Evolutionary conservation across 92 coral and sea anemone species (phyloP).

Genomic region (Scolanthus callimorphus): DNA sequence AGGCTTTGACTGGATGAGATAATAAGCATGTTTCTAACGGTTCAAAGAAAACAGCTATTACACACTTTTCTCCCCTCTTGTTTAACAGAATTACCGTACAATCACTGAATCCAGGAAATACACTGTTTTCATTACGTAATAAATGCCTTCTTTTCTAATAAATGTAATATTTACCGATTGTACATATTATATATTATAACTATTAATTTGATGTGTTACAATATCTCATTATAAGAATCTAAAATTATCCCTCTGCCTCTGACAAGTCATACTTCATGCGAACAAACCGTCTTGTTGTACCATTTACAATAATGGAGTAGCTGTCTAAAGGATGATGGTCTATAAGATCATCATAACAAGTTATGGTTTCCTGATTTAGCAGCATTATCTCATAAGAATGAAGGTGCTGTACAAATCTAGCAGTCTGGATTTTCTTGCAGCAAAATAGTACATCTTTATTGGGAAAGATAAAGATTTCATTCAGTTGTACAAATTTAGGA

Average conservation of each 20-base stretch:
- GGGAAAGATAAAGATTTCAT: not conserved
- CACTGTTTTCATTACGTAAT: no score
- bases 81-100: no score
- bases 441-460: slow-evolving; percentile 7
- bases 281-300: slow-evolving; percentile 4
- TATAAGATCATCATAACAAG: slow-evolving; percentile 9
- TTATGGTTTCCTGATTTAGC: not conserved
- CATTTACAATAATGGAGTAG: slow-evolving; percentile 6
- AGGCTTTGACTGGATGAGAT: no score
- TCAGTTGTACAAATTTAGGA: not conserved
- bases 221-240: no score
- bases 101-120: no score
- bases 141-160: no score
- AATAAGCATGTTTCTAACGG: no score
- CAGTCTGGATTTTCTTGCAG: slow-evolving; percentile 12
- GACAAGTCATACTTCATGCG: slow-evolving; percentile 23
- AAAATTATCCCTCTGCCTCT: slow-evolving; percentile 11
- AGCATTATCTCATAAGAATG: slow-evolving; percentile 14
- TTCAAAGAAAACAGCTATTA: no score
- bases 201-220: no score
- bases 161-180: no score
- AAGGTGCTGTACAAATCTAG: slow-evolving; percentile 2
- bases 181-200: no score
- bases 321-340: slow-evolving; percentile 27
- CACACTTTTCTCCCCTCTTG: no score